Evolutionary conservation across 1,140 invertebrate genomes (phyloP).

Genomic region (Nylanderia fulva): DNA sequence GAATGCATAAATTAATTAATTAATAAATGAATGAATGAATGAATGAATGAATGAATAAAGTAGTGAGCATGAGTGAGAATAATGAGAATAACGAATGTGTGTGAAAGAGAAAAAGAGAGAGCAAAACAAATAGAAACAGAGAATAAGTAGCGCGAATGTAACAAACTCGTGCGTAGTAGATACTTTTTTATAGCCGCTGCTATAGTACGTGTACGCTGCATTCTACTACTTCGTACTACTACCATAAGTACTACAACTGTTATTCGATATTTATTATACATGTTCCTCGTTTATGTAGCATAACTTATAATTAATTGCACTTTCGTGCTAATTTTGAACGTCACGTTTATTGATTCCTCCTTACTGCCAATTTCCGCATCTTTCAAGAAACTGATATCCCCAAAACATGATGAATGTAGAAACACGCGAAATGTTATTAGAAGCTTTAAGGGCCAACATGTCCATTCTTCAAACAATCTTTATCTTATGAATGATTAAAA

Average conservation of each 20-base stretch:
- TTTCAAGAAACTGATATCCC: background rate
- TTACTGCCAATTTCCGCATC: constrained; percentile 19
- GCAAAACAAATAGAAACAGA: constrained; percentile 25
- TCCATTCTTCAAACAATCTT: too few relatives aligned
- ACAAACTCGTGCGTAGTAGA: constrained; percentile 73
- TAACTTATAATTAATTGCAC: constrained; percentile 39
- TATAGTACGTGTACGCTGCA: constrained; percentile 79
- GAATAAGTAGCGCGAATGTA: constrained; percentile 67
- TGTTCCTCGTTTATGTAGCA: constrained; percentile 78
- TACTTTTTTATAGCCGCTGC: constrained; percentile 75
- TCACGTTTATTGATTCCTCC: background rate
- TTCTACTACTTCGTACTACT: constrained; percentile 80
- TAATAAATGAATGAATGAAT: background rate
- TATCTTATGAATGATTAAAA: too few relatives aligned
- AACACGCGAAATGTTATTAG: too few relatives aligned
- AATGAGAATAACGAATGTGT: background rate
- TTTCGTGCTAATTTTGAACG: constrained; percentile 20
- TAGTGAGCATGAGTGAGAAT: background rate
- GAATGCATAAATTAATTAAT: background rate
- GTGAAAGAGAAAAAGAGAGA: constrained; percentile 14
- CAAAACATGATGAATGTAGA: too few relatives aligned
- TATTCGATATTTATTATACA: constrained; percentile 82
- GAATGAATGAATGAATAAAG: background rate
- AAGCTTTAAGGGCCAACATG: too few relatives aligned
- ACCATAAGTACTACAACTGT: constrained; percentile 78